phyloP scores from a whole-genome alignment of 2,797 vertebrate species.

The Octomys mimax region DNA sequence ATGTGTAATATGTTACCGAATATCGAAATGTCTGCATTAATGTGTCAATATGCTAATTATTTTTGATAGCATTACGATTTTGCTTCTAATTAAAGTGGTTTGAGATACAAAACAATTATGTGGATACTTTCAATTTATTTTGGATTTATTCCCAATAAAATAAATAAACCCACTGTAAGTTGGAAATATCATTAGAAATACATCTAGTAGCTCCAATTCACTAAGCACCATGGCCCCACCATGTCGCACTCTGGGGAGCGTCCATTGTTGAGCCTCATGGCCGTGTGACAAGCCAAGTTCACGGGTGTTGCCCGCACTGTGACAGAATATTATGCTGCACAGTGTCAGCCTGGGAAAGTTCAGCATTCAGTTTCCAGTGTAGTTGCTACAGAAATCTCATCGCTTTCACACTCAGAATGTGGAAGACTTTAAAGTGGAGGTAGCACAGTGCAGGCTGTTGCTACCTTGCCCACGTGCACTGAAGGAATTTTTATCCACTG shows the following conservation, averaged over 20 bases:
- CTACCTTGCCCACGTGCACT: neutral
- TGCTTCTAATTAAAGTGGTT: neutral
- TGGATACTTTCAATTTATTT: neutral
- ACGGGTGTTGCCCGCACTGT: neutral
- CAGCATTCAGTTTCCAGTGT: neutral
- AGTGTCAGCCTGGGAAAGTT: neutral
- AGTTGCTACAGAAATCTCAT: neutral
- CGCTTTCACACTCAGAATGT: neutral
- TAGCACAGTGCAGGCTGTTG: neutral
- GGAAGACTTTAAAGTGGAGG: neutral
- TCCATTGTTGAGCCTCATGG: too few species aligned
- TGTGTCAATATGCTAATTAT: neutral
- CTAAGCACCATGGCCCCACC: neutral
- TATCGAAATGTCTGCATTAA: neutral
- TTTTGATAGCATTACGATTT: conserved; percentile 19
- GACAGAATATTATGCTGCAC: neutral
- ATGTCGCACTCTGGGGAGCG: neutral
- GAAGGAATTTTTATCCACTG: neutral
- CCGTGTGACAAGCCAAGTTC: neutral
- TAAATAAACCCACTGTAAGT: neutral
- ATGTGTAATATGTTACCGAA: neutral
- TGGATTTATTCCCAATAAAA: neutral
- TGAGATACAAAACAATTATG: conserved; percentile 20
- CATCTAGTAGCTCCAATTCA: neutral
- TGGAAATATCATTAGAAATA: neutral